Conservation (phyloP, 2,113 vertebrate genomes). For the Coracopsis vasa region DNA sequence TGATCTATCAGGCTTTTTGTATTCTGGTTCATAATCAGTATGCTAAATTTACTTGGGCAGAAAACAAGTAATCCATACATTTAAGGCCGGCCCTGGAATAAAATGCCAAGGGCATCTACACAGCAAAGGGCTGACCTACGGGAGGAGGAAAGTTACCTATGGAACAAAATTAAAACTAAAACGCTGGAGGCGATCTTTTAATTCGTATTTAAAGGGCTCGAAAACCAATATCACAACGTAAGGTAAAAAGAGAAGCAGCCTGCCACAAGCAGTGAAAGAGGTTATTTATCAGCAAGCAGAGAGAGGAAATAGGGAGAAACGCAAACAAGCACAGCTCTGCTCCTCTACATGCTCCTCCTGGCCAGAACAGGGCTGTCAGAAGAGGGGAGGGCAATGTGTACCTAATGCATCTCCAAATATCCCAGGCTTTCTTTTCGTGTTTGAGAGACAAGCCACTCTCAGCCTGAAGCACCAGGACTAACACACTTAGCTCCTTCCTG, state of each 20-base stretch:
- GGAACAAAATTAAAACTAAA: not conserved
- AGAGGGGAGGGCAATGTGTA: not conserved
- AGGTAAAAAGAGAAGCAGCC: not conserved
- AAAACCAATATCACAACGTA: not conserved
- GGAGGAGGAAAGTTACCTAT: not conserved
- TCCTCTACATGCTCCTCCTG: not conserved
- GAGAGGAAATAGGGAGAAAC: not conserved
- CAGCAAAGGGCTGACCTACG: not conserved
- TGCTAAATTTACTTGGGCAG: conserved; percentile 58
- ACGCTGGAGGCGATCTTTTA: not conserved
- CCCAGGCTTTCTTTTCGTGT: not conserved
- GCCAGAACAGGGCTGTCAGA: not conserved
- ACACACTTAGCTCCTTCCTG: not conserved
- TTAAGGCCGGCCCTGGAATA: not conserved
- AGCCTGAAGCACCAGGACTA: not conserved
- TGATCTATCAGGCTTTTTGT: conserved; percentile 79
- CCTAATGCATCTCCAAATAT: not conserved
- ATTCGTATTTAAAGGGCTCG: not conserved
- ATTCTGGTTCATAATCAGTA: conserved; percentile 67
- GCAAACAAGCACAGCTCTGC: not conserved
- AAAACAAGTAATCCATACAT: conserved; percentile 42
- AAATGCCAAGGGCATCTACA: not conserved
- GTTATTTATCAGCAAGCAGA: not conserved
- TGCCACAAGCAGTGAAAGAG: not conserved
- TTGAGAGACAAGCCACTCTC: not conserved